phyloP scores from a whole-genome alignment of 1,140 invertebrate genomes.

The Drosophila neocordata region DNA sequence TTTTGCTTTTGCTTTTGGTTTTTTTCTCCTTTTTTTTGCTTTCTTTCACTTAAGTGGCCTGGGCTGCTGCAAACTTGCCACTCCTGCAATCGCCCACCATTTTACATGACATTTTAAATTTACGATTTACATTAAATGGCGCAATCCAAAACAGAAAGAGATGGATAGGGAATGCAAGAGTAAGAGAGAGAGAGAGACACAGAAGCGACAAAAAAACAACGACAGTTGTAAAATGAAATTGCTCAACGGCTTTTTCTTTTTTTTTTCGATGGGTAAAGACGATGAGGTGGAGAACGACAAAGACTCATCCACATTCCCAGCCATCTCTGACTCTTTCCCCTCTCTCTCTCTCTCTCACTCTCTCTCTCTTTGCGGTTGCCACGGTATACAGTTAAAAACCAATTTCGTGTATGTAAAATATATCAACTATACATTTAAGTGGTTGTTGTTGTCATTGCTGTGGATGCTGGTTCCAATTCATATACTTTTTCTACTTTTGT shows the following conservation, averaged over 20 bases:
- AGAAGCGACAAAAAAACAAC: conserved; percentile 58
- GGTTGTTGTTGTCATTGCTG: conserved; percentile 38
- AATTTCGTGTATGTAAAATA: conserved; percentile 81
- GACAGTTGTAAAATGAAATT: conserved; percentile 79
- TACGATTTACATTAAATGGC: conserved; percentile 81
- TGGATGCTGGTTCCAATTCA: conserved; percentile 39
- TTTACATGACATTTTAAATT: conserved; percentile 81
- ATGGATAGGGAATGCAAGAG: conserved; percentile 18
- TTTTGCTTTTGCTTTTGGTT: conserved; percentile 34
- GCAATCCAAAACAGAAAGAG: conserved; percentile 60
- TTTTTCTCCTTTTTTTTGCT: conserved; percentile 39
- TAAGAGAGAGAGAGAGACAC: conserved; percentile 21
- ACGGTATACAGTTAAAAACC: conserved; percentile 74
- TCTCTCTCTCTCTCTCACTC: too few species aligned
- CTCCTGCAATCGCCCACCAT: conserved; percentile 46
- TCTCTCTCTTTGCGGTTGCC: conserved; percentile 55
- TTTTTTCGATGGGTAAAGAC: neutral
- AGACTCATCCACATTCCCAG: conserved; percentile 11
- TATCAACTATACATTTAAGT: conserved; percentile 81
- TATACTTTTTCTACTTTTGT: conserved; percentile 36
- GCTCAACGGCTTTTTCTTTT: conserved; percentile 48
- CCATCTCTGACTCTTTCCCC: too few species aligned
- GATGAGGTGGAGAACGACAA: conserved; percentile 23
- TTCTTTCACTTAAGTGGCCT: conserved; percentile 61
- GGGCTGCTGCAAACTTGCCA: conserved; percentile 50